Conservation (phyloP, 2,113 vertebrate genomes). For the Ammodytes marinus region DNA sequence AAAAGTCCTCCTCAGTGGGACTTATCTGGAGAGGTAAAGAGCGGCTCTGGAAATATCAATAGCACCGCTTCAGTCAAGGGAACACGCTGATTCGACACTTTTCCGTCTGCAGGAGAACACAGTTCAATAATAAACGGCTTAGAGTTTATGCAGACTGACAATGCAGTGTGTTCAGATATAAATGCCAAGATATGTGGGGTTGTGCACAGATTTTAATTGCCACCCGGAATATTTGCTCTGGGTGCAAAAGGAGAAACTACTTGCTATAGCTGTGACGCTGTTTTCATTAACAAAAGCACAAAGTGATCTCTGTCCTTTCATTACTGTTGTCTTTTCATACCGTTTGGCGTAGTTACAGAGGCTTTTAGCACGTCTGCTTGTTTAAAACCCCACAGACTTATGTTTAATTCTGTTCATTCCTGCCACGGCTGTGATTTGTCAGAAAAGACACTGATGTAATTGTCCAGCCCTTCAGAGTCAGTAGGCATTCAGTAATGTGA, state of each 20-base stretch:
- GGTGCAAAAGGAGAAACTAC: conserved; percentile 8
- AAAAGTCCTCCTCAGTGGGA: conserved; percentile 57
- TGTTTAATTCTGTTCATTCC: conserved; percentile 53
- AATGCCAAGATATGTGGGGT: conserved; percentile 26
- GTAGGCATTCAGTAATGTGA: conserved; percentile 52
- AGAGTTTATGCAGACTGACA: conserved; percentile 60
- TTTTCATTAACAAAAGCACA: background rate
- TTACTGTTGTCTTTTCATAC: conserved; percentile 37
- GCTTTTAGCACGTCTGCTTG: conserved; percentile 40
- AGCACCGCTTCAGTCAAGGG: conserved; percentile 62
- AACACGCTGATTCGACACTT: conserved; percentile 68
- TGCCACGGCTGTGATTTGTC: conserved; percentile 56
- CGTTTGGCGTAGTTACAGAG: conserved; percentile 42
- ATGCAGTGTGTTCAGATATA: conserved; percentile 37
- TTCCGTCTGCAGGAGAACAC: conserved; percentile 69
- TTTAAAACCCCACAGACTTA: conserved; percentile 69
- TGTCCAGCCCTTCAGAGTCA: conserved; percentile 55
- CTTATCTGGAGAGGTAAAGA: conserved; percentile 55
- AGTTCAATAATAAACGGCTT: conserved; percentile 73
- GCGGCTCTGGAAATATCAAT: conserved; percentile 75
- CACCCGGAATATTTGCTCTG: conserved; percentile 31
- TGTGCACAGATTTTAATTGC: conserved; percentile 35
- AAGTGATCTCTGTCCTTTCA: conserved; percentile 25
- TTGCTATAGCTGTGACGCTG: conserved; percentile 8
- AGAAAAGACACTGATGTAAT: conserved; percentile 63